Base-by-base conservation (phyloP, 1,140 invertebrate species). In the Eriocheir sinensis region DNA sequence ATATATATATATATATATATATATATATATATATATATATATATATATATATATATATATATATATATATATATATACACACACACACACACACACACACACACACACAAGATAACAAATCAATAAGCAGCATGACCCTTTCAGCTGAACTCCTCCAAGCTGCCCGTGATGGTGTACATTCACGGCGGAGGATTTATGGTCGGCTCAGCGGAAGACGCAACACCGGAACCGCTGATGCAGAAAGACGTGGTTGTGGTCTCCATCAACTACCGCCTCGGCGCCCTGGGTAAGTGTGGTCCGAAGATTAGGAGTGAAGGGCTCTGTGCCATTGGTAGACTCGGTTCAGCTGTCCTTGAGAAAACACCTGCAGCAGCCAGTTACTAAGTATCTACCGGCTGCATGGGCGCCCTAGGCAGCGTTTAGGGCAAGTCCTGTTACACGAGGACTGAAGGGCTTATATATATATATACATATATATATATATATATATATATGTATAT, bases 31-130 rank as follows among this genome's bases (percentile, higher is more conserved):
- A 89, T 41, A 89, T 38, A 89, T 89, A 41, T 38, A 89, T 41
- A 38, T 36, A 40, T 41, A 8, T 36, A 89, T 89, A 89, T 36
- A 89, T 38, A 89, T 36, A 41, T 89, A 36, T 36, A 89, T 89
- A 89, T 41, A 89, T 89, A 89, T 38, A 89, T 89, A 89, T 41
- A 89, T 89, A 89, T 38, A 38, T 41, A 89, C n/a, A 89, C 40
- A 38, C 40, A 89, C 40, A 41, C 40, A 41, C 30, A 83, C 30
- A 83, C 30, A 83, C 30, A 83, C 30, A 83, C 30, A 83, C 30
- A 83, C 30, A 83, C 30, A 83, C 30, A 83, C 30, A 83, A 21
- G 30, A 72, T n/a, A n/a, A n/a, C n/a, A n/a, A n/a, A n/a, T n/a
- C n/a, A n/a, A n/a, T n/a, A n/a, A n/a, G n/a, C n/a, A n/a, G n/a